phyloP scores from a whole-genome alignment of 2,113 vertebrate species.

The Deroptyus accipitrinus region DNA sequence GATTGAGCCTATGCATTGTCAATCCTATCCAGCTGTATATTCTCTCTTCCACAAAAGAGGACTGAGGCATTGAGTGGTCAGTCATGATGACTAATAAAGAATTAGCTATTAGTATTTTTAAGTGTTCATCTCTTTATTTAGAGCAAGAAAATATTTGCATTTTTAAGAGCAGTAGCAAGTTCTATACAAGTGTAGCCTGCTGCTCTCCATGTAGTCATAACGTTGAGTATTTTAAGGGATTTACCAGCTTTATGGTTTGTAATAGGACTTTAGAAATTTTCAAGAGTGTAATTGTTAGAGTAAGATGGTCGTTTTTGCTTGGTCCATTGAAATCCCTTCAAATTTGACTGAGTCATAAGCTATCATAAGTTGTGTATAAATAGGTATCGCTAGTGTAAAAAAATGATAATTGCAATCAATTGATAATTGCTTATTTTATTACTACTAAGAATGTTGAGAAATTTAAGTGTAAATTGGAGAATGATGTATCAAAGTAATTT shows the following conservation, averaged over 20 bases:
- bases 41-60: neutral
- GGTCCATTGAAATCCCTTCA: neutral
- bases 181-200: neutral
- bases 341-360: neutral
- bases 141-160: neutral
- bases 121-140: neutral
- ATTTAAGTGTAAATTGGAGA: neutral
- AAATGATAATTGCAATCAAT: neutral
- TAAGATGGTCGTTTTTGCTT: neutral
- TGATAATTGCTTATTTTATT: neutral
- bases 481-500: neutral
- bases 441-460: neutral
- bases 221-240: neutral
- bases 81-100: neutral
- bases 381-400: neutral
- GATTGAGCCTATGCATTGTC: neutral
- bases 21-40: neutral
- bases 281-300: neutral
- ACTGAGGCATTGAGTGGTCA: neutral
- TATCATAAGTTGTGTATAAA: neutral
- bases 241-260: neutral
- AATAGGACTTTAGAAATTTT: neutral
- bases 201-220: neutral
- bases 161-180: neutral
- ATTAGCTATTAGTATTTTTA: neutral